These are phyloP conservation scores for Enteromius argenteus DNA, from an alignment of 2,797 vertebrate genomes.

Conservation along the genomic window DNA sequence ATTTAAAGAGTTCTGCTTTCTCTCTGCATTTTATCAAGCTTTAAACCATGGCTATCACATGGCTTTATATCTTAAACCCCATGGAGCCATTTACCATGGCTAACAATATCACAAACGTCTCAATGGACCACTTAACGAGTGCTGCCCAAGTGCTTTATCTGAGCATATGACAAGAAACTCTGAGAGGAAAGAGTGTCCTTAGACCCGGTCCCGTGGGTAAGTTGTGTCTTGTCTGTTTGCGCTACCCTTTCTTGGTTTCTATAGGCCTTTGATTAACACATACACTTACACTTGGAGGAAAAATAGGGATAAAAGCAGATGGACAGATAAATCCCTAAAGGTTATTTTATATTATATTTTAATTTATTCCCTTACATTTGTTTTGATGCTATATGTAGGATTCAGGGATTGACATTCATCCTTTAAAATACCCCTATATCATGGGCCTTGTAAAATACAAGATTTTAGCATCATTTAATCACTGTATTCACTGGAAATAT, in stretches of 20 bases:
- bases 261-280: conserved; percentile 39
- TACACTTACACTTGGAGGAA: conserved; percentile 20
- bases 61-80: conserved; percentile 52
- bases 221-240: conserved; percentile 35
- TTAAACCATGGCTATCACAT: conserved; percentile 51
- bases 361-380: background rate
- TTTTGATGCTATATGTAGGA: conserved; percentile 59
- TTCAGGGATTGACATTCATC: conserved; percentile 34
- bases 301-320: background rate
- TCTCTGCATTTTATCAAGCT: conserved; percentile 45
- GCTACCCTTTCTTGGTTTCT: conserved; percentile 24
- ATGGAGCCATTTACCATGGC: conserved; percentile 55
- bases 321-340: conserved; percentile 28
- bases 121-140: conserved; percentile 57
- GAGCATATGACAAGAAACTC: conserved; percentile 48
- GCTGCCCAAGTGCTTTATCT: conserved; percentile 51
- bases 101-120: conserved; percentile 54
- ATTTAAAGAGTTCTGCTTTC: conserved; percentile 31
- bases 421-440: conserved; percentile 45
- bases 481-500: background rate
- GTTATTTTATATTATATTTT: conserved; percentile 2
- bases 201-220: conserved; percentile 14
- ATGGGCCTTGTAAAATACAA: conserved; percentile 10
- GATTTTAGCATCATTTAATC: background rate
- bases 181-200: conserved; percentile 38